Base-by-base conservation (phyloP, 1,140 invertebrate species). In the Pygmarrhopalites habei region DNA sequence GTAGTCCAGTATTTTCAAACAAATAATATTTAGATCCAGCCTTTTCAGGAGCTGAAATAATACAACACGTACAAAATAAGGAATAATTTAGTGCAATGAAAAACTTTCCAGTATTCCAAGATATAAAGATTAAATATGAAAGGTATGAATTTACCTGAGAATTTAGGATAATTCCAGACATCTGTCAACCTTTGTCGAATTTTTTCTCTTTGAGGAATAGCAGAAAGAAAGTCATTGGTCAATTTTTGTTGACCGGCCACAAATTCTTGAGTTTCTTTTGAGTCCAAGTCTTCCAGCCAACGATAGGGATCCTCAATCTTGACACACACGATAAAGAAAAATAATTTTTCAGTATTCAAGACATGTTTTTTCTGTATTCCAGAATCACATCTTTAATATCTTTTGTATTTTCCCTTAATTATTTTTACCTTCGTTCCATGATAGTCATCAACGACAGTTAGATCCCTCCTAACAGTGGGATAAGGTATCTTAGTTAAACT, bases 91-190 rank as follows among this genome's bases (percentile, higher is more conserved):
- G n/a, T n/a, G n/a, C n/a, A n/a, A n/a, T n/a, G n/a, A n/a, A n/a
- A n/a, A n/a, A n/a, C n/a, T n/a, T n/a, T n/a, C n/a, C n/a, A n/a
- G n/a, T n/a, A n/a, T n/a, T n/a, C n/a, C n/a, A n/a, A n/a, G n/a
- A n/a, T n/a, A n/a, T n/a, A n/a, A n/a, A n/a, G n/a, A n/a, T n/a
- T n/a, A n/a, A n/a, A n/a, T n/a, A n/a, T n/a, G n/a, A n/a, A n/a
- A n/a, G n/a, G n/a, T n/a, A n/a, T n/a, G n/a, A n/a, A n/a, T n/a
- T n/a, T 89, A 0, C 89, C 87, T 7, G 44, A 49, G 78, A 89
- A 96, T 77, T 95, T 98, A 25, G 92, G 90, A 79, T 90, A 98
- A 77, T 99, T 89, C 92, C 92, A 96, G 1, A 97, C 78, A 71
- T 93, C 85, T 0, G 87, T 96, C 2, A 98, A 79, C 65, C 85